Evolutionary conservation across 2,888 invertebrate genomes (phyloP).

Genomic region (Cerceris rybyensis): DNA sequence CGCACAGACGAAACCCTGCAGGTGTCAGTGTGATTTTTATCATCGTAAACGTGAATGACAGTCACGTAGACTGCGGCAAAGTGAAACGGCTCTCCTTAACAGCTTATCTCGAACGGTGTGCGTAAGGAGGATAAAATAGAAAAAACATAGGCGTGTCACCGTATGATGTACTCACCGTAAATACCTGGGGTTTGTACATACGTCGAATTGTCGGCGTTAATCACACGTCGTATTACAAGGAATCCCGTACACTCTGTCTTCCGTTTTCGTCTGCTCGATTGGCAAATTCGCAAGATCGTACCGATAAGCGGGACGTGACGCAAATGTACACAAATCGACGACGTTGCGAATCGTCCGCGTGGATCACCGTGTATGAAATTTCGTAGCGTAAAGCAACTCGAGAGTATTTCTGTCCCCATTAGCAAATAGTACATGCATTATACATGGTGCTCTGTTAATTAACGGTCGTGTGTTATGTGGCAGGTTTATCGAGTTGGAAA

Average conservation of each 20-base stretch:
- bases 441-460: slow-evolving; percentile 54
- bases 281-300: slow-evolving; percentile 1
- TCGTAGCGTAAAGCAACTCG: slow-evolving; percentile 24
- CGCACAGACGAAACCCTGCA: background rate
- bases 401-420: slow-evolving; percentile 56
- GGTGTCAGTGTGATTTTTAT: slow-evolving; percentile 10
- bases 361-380: slow-evolving; percentile 28
- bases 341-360: background rate
- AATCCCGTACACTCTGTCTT: background rate
- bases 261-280: slow-evolving; percentile 34
- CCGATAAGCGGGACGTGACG: too few relatives aligned
- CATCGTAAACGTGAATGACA: slow-evolving; percentile 7
- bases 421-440: slow-evolving; percentile 60
- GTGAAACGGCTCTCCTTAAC: slow-evolving; percentile 12
- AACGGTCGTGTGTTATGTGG: slow-evolving; percentile 42
- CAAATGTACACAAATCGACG: background rate
- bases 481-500: slow-evolving; percentile 49
- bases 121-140: slow-evolving; percentile 7
- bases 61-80: background rate
- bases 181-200: background rate
- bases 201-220: background rate
- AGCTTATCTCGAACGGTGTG: slow-evolving; percentile 2
- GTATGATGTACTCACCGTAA: background rate
- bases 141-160: slow-evolving; percentile 4
- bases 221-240: background rate